phyloP scores from a whole-genome alignment of 2,113 vertebrate species.

The Motacilla alba region DNA sequence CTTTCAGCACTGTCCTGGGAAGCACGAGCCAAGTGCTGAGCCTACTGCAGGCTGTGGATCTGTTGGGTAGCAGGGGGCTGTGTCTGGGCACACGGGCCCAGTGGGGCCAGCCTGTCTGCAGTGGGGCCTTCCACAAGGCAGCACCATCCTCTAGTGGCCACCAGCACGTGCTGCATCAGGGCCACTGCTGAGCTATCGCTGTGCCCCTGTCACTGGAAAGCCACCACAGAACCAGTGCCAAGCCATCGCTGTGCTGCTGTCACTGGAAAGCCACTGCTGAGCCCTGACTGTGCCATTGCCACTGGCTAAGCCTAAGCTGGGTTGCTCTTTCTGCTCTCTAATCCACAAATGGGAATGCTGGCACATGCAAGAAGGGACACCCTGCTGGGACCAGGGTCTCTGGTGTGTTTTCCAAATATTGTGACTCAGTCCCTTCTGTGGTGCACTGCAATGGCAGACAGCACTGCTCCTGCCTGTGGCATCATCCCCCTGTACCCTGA shows the following conservation, averaged over 20 bases:
- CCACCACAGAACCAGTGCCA: fast-evolving
- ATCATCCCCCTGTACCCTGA: not conserved
- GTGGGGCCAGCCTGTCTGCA: not conserved
- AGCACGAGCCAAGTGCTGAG: not conserved
- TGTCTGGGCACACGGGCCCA: not conserved
- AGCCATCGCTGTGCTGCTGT: not conserved
- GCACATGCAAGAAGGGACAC: fast-evolving
- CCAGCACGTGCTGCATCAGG: not conserved
- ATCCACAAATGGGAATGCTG: not conserved
- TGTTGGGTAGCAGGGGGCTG: not conserved
- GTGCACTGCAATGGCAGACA: not conserved
- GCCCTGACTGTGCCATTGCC: not conserved
- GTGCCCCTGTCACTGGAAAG: not conserved
- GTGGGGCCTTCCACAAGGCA: not conserved
- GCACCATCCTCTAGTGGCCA: conserved; percentile 48
- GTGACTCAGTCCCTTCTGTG: not conserved
- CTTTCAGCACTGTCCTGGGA: not conserved
- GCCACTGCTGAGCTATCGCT: fast-evolving
- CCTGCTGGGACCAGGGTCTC: not conserved
- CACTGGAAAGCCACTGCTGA: not conserved
- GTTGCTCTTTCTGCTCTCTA: not conserved
- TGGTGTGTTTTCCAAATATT: not conserved
- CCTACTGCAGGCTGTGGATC: not conserved
- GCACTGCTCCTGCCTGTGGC: not conserved
- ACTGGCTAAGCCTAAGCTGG: not conserved